phyloP scores from a whole-genome alignment of 2,113 vertebrate genomes.

The Guaruba guarouba region DNA sequence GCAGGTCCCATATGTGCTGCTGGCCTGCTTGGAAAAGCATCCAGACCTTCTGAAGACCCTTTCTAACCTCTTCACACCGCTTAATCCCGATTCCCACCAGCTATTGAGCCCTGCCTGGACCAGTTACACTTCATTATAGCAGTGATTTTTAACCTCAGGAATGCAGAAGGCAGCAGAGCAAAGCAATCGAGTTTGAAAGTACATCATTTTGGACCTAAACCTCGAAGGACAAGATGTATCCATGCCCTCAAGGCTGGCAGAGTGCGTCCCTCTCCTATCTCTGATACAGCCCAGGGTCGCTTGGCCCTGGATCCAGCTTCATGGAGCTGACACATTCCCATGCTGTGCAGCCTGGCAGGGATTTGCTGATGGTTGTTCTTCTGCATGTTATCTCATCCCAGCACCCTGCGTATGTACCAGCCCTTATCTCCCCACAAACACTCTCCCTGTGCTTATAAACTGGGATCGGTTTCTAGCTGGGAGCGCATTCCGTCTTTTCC shows the following conservation, averaged over 20 bases:
- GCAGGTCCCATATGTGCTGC: neutral
- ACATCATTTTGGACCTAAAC: neutral
- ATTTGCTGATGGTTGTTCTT: neutral
- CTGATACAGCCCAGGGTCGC: neutral
- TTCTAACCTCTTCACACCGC: neutral
- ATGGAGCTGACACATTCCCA: neutral
- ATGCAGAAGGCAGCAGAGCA: neutral
- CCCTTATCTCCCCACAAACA: neutral
- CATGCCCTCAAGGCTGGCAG: neutral
- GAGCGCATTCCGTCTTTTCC: neutral
- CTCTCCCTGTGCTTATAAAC: neutral
- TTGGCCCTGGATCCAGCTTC: neutral
- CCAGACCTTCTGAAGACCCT: neutral
- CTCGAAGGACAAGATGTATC: neutral
- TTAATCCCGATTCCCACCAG: neutral
- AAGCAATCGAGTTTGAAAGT: neutral
- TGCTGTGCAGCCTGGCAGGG: neutral
- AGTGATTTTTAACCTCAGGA: neutral
- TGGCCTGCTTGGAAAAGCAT: neutral
- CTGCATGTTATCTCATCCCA: neutral
- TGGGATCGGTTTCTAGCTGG: neutral
- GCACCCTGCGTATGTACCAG: neutral
- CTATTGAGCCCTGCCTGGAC: neutral
- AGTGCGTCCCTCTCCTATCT: neutral
- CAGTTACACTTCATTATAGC: rapidly evolving